A percentile compares a stretch with the other conserved stretches of the same genome.
Conservation (phyloP, 2,797 vertebrate species). For the Gobio occitaniae region DNA sequence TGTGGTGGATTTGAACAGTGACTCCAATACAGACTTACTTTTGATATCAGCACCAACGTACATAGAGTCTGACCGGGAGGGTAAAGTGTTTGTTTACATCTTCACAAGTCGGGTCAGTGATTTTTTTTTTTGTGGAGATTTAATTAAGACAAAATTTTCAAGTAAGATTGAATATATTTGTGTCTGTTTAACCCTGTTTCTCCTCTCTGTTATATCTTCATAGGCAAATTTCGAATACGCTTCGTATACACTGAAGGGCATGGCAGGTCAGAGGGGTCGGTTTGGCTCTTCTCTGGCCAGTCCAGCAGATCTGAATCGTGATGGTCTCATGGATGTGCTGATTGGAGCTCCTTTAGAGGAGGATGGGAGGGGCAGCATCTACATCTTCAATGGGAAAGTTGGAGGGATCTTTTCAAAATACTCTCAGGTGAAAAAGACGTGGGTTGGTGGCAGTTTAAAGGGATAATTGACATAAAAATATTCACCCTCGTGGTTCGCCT, state of each 20-base stretch:
- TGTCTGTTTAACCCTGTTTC: neutral
- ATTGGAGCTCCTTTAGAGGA: conserved; percentile 82
- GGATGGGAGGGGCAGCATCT: conserved; percentile 75
- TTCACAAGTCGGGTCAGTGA: conserved; percentile 61
- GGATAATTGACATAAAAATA: neutral
- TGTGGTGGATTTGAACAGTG: conserved; percentile 74
- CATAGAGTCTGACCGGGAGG: conserved; percentile 69
- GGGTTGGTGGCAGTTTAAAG: neutral
- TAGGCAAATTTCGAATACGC: neutral
- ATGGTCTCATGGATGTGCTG: conserved; percentile 72
- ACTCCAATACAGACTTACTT: conserved; percentile 73
- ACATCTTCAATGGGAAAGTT: conserved; percentile 74
- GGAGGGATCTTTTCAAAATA: conserved; percentile 41
- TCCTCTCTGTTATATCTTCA: neutral
- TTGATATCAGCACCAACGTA: conserved; percentile 85
- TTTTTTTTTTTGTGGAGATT: neutral
- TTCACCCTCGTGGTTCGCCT: rapidly evolving
- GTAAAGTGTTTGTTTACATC: conserved; percentile 73
- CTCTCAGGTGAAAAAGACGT: conserved; percentile 70
- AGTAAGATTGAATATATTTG: neutral
- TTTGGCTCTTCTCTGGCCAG: conserved; percentile 79
- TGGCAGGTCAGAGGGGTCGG: conserved; percentile 62
- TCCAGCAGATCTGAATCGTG: conserved; percentile 75
- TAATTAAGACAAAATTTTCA: neutral
- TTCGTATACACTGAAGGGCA: conserved; percentile 63